Conservation (phyloP, 2,797 vertebrate genomes). For the Coranthus polyacanthus region DNA sequence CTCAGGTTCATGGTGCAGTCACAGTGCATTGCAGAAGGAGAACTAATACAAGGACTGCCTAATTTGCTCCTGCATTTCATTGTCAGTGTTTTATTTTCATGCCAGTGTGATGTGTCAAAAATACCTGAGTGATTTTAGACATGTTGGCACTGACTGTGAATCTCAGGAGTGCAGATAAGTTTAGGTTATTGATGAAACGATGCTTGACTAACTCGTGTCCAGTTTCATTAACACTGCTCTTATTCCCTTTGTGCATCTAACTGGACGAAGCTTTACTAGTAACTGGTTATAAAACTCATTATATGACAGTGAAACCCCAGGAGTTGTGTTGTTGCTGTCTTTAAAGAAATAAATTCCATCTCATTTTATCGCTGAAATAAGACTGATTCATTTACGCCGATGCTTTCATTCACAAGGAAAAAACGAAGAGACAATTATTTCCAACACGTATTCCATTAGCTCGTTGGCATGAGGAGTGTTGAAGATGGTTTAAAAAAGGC, state of each 20-base stretch:
- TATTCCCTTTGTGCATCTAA: constrained; percentile 28
- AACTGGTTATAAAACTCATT: constrained; percentile 23
- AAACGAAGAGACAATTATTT: background rate
- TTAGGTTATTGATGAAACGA: constrained; percentile 9
- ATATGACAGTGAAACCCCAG: constrained; percentile 17
- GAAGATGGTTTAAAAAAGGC: background rate
- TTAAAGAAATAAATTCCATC: constrained; percentile 31
- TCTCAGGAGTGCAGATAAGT: constrained; percentile 36
- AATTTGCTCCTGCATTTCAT: constrained; percentile 3
- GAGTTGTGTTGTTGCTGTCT: constrained; percentile 34
- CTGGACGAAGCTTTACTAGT: constrained; percentile 49
- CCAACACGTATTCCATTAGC: background rate
- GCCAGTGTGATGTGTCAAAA: constrained; percentile 33
- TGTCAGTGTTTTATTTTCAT: constrained; percentile 11
- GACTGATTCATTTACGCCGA: constrained; percentile 18
- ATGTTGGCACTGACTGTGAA: constrained; percentile 36
- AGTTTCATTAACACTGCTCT: constrained; percentile 35
- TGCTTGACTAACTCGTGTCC: constrained; percentile 22
- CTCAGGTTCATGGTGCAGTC: constrained; percentile 52
- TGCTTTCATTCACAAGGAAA: background rate
- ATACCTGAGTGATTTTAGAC: constrained; percentile 27
- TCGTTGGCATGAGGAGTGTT: background rate
- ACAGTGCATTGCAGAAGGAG: constrained; percentile 14
- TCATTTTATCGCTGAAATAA: no score
- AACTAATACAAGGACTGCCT: constrained; percentile 5